Base-by-base conservation (phyloP, 1,140 invertebrate genomes). In the Drosophila sechellia region DNA sequence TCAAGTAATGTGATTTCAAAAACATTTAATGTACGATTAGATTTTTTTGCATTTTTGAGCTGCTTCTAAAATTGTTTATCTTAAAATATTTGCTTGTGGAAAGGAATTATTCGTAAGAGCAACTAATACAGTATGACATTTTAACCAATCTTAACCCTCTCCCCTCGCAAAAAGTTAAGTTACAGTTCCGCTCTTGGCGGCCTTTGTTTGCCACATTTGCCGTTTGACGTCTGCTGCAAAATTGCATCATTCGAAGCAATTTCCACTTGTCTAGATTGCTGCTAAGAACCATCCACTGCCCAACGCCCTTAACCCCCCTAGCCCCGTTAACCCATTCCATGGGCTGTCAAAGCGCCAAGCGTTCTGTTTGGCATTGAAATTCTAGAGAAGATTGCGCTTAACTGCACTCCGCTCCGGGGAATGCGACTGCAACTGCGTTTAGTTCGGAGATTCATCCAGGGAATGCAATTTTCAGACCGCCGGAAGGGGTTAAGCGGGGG, bases 341-440 rank as follows among this genome's bases (percentile, higher is more conserved):
- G 53, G 58, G 31, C 74, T 85, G 81, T 85, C 77, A 85, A 73
- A 85, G 68, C 81, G 81, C 81, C 72, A 77, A 70, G 77, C 81
- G 60, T 59, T 86, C 59, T 77, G 66, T 79, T 76, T 85, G 81
- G 63, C 86, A 81, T 86, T 85, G 81, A 86, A 85, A 85, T 85
- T 85, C 81, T 77, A 85, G 63, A 86, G 81, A 66, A 86, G 73
- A 85, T 81, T 77, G 68, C 78, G 81, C 77, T 69, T 59, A 68
- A 59, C 73, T 81, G 73, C 77, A 86, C 58, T 64, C 56, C 25
- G 42, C 31, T 42, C 52, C 46, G 43, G 42, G 68, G 64, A 70
- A 70, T 70, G 48, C 49, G 11, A 10, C 64, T 49, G 34, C 39
- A 34, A 59, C 59, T 49, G 31, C 46, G 27, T 53, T 48, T 66